phyloP scores from a whole-genome alignment of 2,113 vertebrate genomes.

The Xiphophorus maculatus region DNA sequence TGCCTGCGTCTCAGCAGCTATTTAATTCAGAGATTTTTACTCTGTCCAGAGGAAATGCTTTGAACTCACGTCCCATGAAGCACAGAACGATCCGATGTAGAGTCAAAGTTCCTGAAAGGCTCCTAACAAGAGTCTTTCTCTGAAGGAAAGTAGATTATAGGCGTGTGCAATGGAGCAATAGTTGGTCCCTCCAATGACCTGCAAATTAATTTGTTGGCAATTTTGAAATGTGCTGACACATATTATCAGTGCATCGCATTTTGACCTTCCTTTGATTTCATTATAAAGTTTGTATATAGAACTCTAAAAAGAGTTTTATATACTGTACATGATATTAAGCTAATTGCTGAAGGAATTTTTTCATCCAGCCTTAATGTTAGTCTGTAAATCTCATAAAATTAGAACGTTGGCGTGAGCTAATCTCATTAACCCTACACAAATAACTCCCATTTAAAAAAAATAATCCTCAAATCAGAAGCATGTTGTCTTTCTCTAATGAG shows the following conservation, averaged over 20 bases:
- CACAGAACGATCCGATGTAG: no score
- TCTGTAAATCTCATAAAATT: neutral
- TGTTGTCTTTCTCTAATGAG: constrained; percentile 50
- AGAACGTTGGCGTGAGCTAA: neutral
- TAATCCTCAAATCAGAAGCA: constrained; percentile 19
- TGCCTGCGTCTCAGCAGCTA: no score
- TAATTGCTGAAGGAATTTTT: no score
- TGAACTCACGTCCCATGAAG: no score
- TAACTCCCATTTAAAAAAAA: neutral
- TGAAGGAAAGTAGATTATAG: neutral
- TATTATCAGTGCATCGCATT: no score
- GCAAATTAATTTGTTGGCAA: neutral
- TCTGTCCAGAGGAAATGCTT: no score
- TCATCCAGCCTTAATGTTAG: neutral
- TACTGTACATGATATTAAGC: no score
- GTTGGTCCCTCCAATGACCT: neutral
- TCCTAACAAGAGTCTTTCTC: neutral
- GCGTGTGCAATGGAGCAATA: neutral
- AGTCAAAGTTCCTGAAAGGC: neutral
- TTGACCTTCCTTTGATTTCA: no score
- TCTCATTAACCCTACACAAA: constrained; percentile 4
- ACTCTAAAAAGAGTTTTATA: no score
- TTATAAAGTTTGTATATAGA: no score
- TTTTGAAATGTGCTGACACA: neutral
- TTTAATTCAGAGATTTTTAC: no score